phyloP scores from a whole-genome alignment of 2,888 invertebrate species.

The Hydrotaea diabolus region DNA sequence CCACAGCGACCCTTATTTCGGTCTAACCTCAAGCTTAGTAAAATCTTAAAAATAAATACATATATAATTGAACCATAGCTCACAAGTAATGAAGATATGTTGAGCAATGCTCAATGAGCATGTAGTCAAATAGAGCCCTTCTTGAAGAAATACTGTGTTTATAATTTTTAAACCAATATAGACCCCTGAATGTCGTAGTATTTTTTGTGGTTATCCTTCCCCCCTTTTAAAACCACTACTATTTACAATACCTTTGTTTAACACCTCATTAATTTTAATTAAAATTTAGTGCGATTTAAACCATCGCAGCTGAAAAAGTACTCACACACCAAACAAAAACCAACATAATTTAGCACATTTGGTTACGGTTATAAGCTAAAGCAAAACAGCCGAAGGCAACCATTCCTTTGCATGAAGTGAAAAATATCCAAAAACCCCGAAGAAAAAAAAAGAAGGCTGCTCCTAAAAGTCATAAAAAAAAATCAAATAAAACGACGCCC shows the following conservation, averaged over 20 bases:
- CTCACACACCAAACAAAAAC: conserved; percentile 4
- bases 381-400: neutral
- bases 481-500: conserved; percentile 55
- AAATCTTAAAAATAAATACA: too few relatives aligned
- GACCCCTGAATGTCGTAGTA: too few relatives aligned
- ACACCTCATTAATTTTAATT: conserved; percentile 61
- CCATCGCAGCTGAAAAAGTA: conserved; percentile 1
- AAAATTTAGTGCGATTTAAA: conserved; percentile 49
- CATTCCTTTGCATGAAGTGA: too few relatives aligned
- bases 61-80: too few relatives aligned
- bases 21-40: too few relatives aligned
- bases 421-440: neutral
- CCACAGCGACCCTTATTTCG: too few relatives aligned
- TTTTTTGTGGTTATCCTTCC: too few relatives aligned
- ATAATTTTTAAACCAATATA: too few relatives aligned
- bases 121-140: too few relatives aligned
- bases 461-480: neutral
- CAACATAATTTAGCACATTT: conserved; percentile 46
- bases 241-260: conserved; percentile 34
- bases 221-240: neutral
- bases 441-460: neutral
- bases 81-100: too few relatives aligned
- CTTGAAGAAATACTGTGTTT: too few relatives aligned
- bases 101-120: too few relatives aligned
- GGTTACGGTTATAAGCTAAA: conserved; percentile 4